These are phyloP conservation scores for Aspiorhynchus laticeps DNA, from an alignment of 2,113 vertebrate genomes.

Conservation along the genomic window DNA sequence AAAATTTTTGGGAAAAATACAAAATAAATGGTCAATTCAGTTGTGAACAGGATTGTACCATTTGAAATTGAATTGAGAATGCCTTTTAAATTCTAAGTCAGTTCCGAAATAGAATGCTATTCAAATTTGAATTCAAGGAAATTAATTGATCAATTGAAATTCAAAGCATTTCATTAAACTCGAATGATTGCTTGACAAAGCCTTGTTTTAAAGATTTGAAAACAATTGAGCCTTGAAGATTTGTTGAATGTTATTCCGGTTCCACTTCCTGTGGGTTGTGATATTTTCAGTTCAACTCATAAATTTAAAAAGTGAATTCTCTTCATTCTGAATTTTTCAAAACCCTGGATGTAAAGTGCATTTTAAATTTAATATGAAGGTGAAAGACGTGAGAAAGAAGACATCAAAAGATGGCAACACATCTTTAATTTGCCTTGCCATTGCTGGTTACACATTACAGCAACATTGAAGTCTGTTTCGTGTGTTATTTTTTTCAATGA, in stretches of 20 bases:
- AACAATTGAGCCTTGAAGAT: neutral
- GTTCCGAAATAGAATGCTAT: neutral
- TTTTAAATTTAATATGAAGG: neutral
- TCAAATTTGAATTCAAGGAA: neutral
- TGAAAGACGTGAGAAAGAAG: neutral
- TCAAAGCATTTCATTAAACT: neutral
- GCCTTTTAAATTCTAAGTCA: neutral
- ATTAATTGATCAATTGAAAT: neutral
- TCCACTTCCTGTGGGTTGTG: neutral
- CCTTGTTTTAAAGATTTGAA: neutral
- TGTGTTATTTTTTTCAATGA: neutral
- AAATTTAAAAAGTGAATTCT: neutral
- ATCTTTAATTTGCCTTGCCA: neutral
- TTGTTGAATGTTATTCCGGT: neutral
- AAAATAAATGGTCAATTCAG: neutral
- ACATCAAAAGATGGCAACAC: neutral
- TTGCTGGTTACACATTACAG: neutral
- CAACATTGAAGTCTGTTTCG: neutral
- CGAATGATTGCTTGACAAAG: neutral
- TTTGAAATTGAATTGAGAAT: neutral
- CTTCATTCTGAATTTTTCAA: neutral
- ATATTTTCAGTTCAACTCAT: neutral
- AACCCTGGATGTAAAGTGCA: neutral
- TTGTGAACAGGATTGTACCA: neutral
- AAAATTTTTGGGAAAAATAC: too few relatives aligned